Conservation (phyloP, 2,113 vertebrate genomes). For the Hemiprocne comata region DNA sequence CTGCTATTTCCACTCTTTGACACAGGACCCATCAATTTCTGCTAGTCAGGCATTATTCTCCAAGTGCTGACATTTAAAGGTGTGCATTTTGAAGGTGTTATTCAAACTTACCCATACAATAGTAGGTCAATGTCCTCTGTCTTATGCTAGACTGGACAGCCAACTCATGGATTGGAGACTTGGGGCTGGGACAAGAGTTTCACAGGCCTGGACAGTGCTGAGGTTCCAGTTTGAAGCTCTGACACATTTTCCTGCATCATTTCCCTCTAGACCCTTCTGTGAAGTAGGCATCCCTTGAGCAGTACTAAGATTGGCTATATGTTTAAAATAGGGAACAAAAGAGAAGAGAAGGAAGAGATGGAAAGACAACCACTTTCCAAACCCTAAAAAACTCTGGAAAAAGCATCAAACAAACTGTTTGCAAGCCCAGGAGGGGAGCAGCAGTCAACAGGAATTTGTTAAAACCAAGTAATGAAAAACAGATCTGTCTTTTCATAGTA, state of each 20-base stretch:
- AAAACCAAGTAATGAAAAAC: background rate
- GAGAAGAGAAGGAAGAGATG: background rate
- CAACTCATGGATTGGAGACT: background rate
- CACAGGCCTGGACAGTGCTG: background rate
- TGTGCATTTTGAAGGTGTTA: background rate
- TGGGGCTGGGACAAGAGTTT: background rate
- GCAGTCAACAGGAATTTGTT: background rate
- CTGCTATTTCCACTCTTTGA: background rate
- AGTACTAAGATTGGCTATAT: background rate
- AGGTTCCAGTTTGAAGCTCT: background rate
- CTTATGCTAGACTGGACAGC: background rate
- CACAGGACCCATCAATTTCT: background rate
- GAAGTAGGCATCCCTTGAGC: background rate
- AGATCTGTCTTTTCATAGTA: background rate
- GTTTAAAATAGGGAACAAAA: background rate
- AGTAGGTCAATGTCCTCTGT: background rate
- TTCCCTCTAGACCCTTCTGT: background rate
- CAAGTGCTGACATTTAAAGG: background rate
- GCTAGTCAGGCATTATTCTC: background rate
- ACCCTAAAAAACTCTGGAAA: background rate
- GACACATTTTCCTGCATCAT: background rate
- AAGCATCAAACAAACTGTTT: background rate
- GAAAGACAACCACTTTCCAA: background rate
- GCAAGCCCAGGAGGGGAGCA: background rate
- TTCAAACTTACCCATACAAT: background rate